Evolutionary conservation across 2,797 vertebrate genomes (phyloP).

Genomic region (Heterohyrax brucei): DNA sequence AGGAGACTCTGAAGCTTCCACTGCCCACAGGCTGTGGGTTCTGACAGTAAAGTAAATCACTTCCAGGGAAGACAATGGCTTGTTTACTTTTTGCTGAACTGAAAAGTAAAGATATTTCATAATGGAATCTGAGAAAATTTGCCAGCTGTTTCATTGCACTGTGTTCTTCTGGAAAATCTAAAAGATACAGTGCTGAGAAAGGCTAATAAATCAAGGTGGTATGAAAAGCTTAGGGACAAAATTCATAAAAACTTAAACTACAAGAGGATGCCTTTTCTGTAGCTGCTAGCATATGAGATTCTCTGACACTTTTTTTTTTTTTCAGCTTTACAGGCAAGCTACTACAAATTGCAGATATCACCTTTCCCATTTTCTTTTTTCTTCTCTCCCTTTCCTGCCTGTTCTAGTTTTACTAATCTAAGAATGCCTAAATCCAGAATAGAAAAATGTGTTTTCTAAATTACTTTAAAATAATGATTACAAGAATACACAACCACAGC

Average conservation of each 20-base stretch:
- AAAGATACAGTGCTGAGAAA: slow-evolving; percentile 87
- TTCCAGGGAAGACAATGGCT: slow-evolving; percentile 87
- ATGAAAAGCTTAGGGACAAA: slow-evolving; percentile 84
- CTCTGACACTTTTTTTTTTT: slow-evolving; percentile 71
- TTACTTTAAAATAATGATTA: not conserved
- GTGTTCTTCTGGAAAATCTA: slow-evolving; percentile 87
- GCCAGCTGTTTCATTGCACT: slow-evolving; percentile 90
- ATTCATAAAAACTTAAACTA: slow-evolving; percentile 81
- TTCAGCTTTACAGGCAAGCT: slow-evolving; percentile 75
- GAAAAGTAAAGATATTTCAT: slow-evolving; percentile 89
- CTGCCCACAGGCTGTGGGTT: slow-evolving; percentile 65
- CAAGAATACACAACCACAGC: not conserved
- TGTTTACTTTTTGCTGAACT: slow-evolving; percentile 89
- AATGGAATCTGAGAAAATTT: slow-evolving; percentile 88
- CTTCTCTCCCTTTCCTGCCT: not conserved
- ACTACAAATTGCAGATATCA: slow-evolving; percentile 60
- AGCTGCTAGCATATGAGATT: slow-evolving; percentile 78
- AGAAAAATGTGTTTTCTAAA: not conserved
- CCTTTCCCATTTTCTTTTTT: not conserved
- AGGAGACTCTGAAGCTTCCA: slow-evolving; percentile 58
- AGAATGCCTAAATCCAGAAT: slow-evolving; percentile 4
- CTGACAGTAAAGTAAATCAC: slow-evolving; percentile 84
- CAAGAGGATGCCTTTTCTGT: slow-evolving; percentile 81
- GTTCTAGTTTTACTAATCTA: slow-evolving; percentile 60
- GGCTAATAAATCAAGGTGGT: slow-evolving; percentile 88